Conservation (phyloP, 1,140 invertebrate species). For the Cyphomyrmex costatus region DNA sequence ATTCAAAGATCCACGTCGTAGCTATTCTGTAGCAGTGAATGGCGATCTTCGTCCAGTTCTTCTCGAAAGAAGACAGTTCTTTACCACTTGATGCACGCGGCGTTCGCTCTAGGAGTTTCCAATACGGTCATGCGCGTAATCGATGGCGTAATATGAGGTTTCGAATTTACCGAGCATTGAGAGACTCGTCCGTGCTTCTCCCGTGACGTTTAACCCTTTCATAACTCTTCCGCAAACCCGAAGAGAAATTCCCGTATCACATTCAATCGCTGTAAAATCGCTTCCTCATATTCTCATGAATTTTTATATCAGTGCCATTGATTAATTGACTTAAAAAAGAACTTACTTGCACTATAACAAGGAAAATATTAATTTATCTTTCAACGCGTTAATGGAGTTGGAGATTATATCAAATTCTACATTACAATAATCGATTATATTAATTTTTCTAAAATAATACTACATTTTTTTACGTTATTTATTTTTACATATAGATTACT, state of each 20-base stretch:
- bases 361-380: slow-evolving; percentile 16
- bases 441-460: neutral
- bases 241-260: slow-evolving; percentile 25
- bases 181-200: slow-evolving; percentile 25
- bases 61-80: neutral
- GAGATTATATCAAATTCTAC: slow-evolving; percentile 4
- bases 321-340: neutral
- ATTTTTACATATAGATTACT: neutral
- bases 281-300: slow-evolving; percentile 16
- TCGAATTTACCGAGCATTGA: slow-evolving; percentile 15
- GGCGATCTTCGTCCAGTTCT: slow-evolving; percentile 32
- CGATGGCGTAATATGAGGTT: slow-evolving; percentile 40
- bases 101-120: slow-evolving; percentile 34
- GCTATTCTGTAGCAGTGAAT: slow-evolving; percentile 8
- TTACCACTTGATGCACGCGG: neutral
- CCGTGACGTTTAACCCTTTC: slow-evolving; percentile 34
- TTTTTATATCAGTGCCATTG: neutral
- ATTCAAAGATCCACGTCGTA: slow-evolving; percentile 27
- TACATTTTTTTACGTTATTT: slow-evolving; percentile 8
- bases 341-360: neutral
- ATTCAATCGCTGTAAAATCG: slow-evolving; percentile 19
- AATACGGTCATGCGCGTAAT: slow-evolving; percentile 40
- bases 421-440: slow-evolving; percentile 11
- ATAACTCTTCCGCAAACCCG: slow-evolving; percentile 35
- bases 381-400: neutral